Evolutionary conservation across 2,888 invertebrate species (phyloP), one percentile per base, ranked within the genome.

Genomic region (Xylota segnis): DNA sequence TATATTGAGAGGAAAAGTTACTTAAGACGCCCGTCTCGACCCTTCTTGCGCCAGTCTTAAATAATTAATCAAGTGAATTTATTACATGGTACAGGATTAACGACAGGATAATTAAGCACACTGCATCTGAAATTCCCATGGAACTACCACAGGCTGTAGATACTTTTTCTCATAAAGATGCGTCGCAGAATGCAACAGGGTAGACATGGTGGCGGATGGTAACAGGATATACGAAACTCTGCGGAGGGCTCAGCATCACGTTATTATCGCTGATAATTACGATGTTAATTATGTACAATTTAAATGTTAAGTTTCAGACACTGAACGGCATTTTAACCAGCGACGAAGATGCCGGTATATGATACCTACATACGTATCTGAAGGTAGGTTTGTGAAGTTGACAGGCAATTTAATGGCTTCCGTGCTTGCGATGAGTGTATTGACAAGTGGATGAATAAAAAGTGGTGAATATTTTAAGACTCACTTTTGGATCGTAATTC

Each of bases 21-120:
- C 76, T 65, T 43, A 29, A 65, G 61, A 71, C 43, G 63, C n/a
- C 54, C 71, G 32, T 58, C 72, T 50, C 27, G 59, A 16, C 29
- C 45, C 59, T 45, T 50, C 54, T 50, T 34, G 18, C 29, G 18
- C 18, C 40, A 50, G 34, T 45, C 61, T 70, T 70, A 79, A 84
- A 84, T 84, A 84, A 84, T 79, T 84, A 84, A 84, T 84, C 75
- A 79, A 56, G 54, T 70, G 74, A 79, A 84, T 84, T 84, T 84
- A 84, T 79, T 63, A 65, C 74, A 74, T 27, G 74, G 43, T 75
- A 70, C 50, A 78, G 63, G 70, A 84, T 84, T 78, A 84, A 84
- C 65, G 83, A 79, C 74, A 70, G 79, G 78, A 75, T 84, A 84
- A 84, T 84, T 84, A 84, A 79, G 65, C 65, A 63, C 18, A 65